Percentiles rank a stretch among this genome's conserved stretches.
phyloP scores from a whole-genome alignment of 2,888 invertebrate species.

The Drosophila koepferae region DNA sequence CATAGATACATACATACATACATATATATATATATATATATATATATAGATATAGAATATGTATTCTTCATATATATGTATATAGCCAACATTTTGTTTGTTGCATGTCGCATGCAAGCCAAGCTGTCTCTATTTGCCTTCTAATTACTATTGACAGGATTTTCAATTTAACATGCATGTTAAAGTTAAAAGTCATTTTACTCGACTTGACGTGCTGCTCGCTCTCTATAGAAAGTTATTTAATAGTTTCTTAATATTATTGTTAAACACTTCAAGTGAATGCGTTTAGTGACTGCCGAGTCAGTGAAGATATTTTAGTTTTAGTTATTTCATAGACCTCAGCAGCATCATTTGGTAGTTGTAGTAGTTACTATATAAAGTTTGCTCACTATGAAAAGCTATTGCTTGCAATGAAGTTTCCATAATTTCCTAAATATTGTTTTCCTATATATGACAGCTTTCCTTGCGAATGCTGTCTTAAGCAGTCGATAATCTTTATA shows the following conservation, averaged over 20 bases:
- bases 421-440: too few relatives aligned
- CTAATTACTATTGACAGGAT: conserved; percentile 33
- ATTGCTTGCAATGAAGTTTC: too few relatives aligned
- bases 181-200: not conserved
- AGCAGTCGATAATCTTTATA: too few relatives aligned
- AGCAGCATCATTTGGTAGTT: too few relatives aligned
- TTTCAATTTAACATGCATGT: conserved; percentile 15
- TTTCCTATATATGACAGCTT: too few relatives aligned
- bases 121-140: not conserved
- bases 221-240: not conserved
- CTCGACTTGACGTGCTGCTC: too few relatives aligned
- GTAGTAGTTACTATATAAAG: too few relatives aligned
- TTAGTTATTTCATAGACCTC: too few relatives aligned
- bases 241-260: not conserved
- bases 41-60: conserved; percentile 8
- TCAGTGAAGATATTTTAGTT: not conserved
- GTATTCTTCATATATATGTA: not conserved
- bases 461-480: too few relatives aligned
- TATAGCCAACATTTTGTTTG: conserved; percentile 9
- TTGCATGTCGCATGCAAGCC: conserved; percentile 22
- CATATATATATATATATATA: conserved; percentile 1
- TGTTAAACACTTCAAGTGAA: not conserved
- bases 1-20: conserved; percentile 12
- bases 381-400: too few relatives aligned
- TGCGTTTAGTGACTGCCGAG: not conserved